phyloP scores from a whole-genome alignment of 1,140 invertebrate species.

The Cylas formicarius region DNA sequence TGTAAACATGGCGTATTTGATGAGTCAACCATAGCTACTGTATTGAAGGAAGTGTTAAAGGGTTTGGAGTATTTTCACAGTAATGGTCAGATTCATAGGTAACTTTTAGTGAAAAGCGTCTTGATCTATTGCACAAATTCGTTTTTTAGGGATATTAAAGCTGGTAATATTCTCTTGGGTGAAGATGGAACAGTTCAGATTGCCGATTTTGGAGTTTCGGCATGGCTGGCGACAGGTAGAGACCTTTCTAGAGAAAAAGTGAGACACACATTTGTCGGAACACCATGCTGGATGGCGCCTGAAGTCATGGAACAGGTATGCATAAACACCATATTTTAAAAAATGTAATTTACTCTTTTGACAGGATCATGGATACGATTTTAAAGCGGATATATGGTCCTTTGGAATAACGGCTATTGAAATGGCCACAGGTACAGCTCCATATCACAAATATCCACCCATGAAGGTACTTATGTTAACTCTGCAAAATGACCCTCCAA shows the following conservation, averaged over 20 bases:
- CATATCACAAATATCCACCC: conserved; percentile 97
- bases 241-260: conserved; percentile 92
- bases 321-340: neutral
- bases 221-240: conserved; percentile 85
- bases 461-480: conserved; percentile 99
- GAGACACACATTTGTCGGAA: conserved; percentile 94
- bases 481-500: conserved; percentile 96
- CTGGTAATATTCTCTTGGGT: conserved; percentile 95
- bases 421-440: conserved; percentile 96
- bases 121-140: neutral
- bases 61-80: conserved; percentile 98
- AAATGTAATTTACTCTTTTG: neutral
- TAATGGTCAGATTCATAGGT: conserved; percentile 97
- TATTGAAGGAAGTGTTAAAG: conserved; percentile 95
- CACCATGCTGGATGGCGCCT: conserved; percentile 99
- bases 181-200: conserved; percentile 98
- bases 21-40: conserved; percentile 96
- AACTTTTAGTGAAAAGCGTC: conserved; percentile 24
- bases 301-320: conserved; percentile 48
- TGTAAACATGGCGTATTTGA: conserved; percentile 96
- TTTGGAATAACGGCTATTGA: conserved; percentile 99
- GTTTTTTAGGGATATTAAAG: conserved; percentile 84
- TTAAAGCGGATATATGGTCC: conserved; percentile 99
- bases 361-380: conserved; percentile 95
- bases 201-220: conserved; percentile 90